A percentile compares a stretch with the other conserved stretches of the same genome.
Conservation (phyloP, 2,113 vertebrate genomes). For the Cyphomyrus discorhynchus region DNA sequence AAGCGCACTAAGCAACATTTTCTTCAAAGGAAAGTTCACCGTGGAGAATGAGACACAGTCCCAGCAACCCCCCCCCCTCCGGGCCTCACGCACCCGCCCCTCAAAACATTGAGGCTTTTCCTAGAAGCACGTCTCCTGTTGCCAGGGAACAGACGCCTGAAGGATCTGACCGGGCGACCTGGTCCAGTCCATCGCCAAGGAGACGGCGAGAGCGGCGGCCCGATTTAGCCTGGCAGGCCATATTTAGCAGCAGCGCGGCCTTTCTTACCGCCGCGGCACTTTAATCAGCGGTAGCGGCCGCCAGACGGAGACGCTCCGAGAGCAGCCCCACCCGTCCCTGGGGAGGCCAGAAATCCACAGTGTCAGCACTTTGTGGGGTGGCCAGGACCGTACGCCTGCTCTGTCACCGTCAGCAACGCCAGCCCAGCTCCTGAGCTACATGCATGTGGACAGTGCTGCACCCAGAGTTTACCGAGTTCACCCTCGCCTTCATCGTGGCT, state of each 20-base stretch:
- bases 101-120: not conserved
- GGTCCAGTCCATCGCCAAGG: not conserved
- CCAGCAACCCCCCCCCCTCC: not conserved
- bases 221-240: not conserved
- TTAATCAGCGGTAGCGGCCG: not conserved
- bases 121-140: not conserved
- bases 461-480: not conserved
- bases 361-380: not conserved
- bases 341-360: not conserved
- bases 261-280: not conserved
- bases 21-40: not conserved
- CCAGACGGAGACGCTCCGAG: not conserved
- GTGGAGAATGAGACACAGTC: not conserved
- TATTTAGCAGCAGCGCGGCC: not conserved
- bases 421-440: not conserved
- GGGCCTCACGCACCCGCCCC: not conserved
- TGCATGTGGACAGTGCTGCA: not conserved
- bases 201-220: not conserved
- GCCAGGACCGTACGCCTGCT: not conserved
- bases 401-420: not conserved
- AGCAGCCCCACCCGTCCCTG: not conserved
- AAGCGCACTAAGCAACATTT: not conserved
- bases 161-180: not conserved
- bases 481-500: not conserved
- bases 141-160: conserved; percentile 6